Evolutionary conservation across 2,888 invertebrate species (phyloP).

Genomic region (Drosophila parthenogenetica): DNA sequence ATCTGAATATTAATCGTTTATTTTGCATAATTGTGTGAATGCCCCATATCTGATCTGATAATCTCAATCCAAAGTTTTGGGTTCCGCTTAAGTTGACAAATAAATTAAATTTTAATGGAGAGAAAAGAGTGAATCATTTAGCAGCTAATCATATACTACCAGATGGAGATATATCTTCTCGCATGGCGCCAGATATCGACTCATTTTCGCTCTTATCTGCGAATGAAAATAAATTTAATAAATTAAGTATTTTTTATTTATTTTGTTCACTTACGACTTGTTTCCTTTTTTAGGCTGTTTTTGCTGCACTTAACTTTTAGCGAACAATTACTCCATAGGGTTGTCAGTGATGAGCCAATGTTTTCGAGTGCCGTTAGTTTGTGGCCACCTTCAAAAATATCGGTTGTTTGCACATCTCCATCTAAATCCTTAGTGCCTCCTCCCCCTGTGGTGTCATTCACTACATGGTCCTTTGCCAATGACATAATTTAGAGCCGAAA

Average conservation of each 20-base stretch:
- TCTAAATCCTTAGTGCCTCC: slow-evolving; percentile 18
- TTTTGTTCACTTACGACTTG: slow-evolving; percentile 11
- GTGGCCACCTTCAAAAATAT: slow-evolving; percentile 40
- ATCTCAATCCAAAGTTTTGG: not conserved
- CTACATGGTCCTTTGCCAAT: slow-evolving; percentile 19
- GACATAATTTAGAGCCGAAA: slow-evolving; percentile 22
- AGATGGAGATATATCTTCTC: not conserved
- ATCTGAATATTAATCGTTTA: not conserved
- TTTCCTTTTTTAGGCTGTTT: not conserved
- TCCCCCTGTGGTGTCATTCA: not conserved
- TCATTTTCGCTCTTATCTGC: slow-evolving; percentile 10
- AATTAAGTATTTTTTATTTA: not conserved
- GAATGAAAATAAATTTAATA: not conserved
- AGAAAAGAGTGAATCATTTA: not conserved
- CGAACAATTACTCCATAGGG: slow-evolving; percentile 44
- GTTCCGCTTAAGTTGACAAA: not conserved
- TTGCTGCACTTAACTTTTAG: slow-evolving; percentile 3
- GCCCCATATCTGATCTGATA: not conserved
- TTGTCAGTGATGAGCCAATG: slow-evolving; percentile 44
- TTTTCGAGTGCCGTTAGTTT: slow-evolving; percentile 42
- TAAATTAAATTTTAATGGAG: not conserved
- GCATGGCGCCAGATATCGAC: not conserved
- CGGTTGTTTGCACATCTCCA: slow-evolving; percentile 15
- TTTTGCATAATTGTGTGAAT: slow-evolving; percentile 3
- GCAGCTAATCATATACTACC: not conserved